A percentile compares a stretch with the other conserved stretches of the same genome.
Conservation (phyloP, 1,140 invertebrate species). For the Amyelois transitella region DNA sequence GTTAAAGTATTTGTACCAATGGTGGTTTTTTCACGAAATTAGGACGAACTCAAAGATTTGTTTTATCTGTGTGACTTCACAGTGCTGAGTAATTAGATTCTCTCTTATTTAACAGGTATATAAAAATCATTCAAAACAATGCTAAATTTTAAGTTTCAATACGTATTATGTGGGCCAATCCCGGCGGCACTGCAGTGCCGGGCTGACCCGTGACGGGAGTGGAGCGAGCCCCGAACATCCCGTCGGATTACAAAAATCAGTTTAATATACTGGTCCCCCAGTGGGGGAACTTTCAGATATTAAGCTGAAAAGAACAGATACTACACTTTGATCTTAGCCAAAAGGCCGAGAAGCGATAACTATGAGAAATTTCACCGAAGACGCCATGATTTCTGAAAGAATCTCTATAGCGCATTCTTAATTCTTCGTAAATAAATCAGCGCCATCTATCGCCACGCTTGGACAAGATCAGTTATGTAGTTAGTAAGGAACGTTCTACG, state of each 20-base stretch:
- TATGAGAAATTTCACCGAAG: background rate
- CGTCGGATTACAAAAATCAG: constrained; percentile 8
- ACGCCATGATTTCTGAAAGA: background rate
- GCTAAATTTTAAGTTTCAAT: background rate
- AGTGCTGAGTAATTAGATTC: too few species aligned
- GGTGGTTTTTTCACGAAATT: too few species aligned
- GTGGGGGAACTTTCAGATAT: constrained; percentile 12
- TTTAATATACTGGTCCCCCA: constrained; percentile 13
- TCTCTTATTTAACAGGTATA: too few species aligned
- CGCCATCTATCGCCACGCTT: background rate
- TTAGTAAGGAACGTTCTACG: too few species aligned
- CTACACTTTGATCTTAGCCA: constrained; percentile 12
- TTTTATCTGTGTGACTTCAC: too few species aligned
- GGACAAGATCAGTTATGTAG: too few species aligned
- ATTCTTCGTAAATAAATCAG: background rate
- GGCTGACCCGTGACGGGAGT: constrained; percentile 6
- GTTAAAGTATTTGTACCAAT: too few species aligned
- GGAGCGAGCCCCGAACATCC: constrained; percentile 7
- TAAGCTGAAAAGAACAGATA: constrained; percentile 13
- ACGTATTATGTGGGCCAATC: constrained; percentile 7
- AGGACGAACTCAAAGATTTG: too few species aligned
- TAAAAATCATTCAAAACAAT: too few species aligned
- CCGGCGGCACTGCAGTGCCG: constrained; percentile 7
- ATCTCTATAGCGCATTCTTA: background rate
- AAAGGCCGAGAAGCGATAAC: constrained; percentile 11